These are phyloP conservation scores for Scolopax rusticola DNA, from an alignment of 2,797 vertebrate genomes.

Conservation along the genomic window DNA sequence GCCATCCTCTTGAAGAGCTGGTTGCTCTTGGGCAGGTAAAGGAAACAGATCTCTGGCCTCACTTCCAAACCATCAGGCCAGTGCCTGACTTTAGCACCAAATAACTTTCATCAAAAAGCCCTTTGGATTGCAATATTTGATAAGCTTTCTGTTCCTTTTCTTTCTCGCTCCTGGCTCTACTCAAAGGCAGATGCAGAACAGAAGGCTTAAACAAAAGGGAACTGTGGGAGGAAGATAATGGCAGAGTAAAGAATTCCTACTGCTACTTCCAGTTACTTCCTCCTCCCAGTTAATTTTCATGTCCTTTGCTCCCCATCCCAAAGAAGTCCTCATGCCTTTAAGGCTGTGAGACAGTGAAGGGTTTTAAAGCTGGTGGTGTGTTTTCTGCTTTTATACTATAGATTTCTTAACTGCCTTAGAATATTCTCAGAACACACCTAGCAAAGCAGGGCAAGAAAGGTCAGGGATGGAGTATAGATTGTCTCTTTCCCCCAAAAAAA, in stretches of 20 bases:
- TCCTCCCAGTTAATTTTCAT: neutral
- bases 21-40: neutral
- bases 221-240: neutral
- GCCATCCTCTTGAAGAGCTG: rapidly evolving
- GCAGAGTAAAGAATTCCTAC: neutral
- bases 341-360: neutral
- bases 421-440: neutral
- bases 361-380: neutral
- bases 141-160: neutral
- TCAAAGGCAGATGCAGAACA: neutral
- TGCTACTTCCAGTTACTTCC: neutral
- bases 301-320: neutral
- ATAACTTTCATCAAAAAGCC: neutral
- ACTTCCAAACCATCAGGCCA: neutral
- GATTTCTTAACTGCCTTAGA: neutral
- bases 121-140: neutral
- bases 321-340: neutral
- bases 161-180: neutral
- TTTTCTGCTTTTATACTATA: neutral
- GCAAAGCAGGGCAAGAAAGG: neutral
- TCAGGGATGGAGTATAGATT: neutral
- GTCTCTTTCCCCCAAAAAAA: neutral
- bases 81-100: neutral
- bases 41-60: neutral
- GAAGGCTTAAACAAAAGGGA: neutral